Conservation (phyloP, 2,113 vertebrate species). For the Heterochromis multidens region DNA sequence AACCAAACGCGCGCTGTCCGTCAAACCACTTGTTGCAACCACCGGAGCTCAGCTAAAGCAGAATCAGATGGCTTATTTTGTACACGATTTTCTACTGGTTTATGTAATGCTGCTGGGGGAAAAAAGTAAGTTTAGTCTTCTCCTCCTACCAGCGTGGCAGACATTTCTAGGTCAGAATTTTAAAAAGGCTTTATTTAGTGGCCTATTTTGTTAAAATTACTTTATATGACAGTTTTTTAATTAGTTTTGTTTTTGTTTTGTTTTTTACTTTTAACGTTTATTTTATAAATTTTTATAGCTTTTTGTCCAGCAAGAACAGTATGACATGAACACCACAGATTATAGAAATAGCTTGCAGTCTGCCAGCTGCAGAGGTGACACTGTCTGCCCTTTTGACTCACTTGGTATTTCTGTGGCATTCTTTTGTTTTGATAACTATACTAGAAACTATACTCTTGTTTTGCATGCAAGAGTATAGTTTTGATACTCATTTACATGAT, state of each 20-base stretch:
- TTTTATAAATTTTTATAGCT: neutral
- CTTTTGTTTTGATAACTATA: too few relatives aligned
- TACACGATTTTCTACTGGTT: neutral
- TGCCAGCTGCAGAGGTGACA: neutral
- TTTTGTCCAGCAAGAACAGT: neutral
- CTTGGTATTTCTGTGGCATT: too few relatives aligned
- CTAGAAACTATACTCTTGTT: too few relatives aligned
- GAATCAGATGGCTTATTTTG: slow-evolving; percentile 3
- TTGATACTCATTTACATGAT: too few relatives aligned
- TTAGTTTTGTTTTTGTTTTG: too few relatives aligned
- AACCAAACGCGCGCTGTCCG: slow-evolving; percentile 59
- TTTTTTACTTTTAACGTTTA: neutral
- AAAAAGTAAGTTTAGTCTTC: neutral
- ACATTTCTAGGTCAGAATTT: neutral
- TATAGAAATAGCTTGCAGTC: neutral
- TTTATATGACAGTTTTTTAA: neutral
- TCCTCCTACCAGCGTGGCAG: neutral
- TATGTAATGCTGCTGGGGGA: neutral
- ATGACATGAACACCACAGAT: neutral
- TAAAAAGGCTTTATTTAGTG: neutral
- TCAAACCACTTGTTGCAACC: slow-evolving; percentile 28
- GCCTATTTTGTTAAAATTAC: neutral
- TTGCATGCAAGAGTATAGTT: too few relatives aligned
- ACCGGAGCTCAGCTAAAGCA: neutral
- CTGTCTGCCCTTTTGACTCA: too few relatives aligned